Conservation (phyloP, 2,113 vertebrate genomes). For the Melanerpes aurifrons region DNA sequence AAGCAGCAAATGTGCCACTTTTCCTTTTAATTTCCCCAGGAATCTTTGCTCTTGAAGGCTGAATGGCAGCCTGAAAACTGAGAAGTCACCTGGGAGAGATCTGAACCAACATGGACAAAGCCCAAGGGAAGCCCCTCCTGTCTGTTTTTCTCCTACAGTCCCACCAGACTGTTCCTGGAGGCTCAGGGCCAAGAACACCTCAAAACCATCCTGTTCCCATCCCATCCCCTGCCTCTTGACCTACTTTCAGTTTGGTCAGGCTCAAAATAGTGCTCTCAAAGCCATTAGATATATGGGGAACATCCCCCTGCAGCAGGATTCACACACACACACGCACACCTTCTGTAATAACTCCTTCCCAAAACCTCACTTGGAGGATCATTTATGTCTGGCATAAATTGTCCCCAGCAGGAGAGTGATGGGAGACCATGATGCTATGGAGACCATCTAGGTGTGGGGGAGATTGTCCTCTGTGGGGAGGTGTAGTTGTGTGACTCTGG, state of each 20-base stretch:
- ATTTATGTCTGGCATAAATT: neutral
- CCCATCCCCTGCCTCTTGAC: neutral
- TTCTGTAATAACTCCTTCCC: constrained; percentile 1
- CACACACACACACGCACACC: neutral
- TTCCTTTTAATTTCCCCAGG: neutral
- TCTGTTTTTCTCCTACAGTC: fast-evolving
- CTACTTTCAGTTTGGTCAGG: neutral
- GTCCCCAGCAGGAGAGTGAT: neutral
- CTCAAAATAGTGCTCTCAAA: neutral
- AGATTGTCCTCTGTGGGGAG: fast-evolving
- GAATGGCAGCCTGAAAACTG: neutral
- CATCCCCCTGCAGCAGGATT: neutral
- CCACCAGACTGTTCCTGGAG: neutral
- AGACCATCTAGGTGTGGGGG: fast-evolving
- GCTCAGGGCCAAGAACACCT: neutral
- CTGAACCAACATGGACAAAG: neutral
- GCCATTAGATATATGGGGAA: neutral
- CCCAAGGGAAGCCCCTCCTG: neutral
- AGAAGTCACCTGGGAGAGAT: neutral
- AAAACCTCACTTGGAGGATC: neutral
- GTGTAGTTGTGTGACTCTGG: neutral
- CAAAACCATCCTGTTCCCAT: neutral
- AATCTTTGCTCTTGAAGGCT: neutral
- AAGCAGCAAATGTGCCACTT: neutral
- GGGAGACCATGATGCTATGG: fast-evolving